Conservation (phyloP, 2,888 invertebrate genomes). For the Dasysyrphus tricinctus region DNA sequence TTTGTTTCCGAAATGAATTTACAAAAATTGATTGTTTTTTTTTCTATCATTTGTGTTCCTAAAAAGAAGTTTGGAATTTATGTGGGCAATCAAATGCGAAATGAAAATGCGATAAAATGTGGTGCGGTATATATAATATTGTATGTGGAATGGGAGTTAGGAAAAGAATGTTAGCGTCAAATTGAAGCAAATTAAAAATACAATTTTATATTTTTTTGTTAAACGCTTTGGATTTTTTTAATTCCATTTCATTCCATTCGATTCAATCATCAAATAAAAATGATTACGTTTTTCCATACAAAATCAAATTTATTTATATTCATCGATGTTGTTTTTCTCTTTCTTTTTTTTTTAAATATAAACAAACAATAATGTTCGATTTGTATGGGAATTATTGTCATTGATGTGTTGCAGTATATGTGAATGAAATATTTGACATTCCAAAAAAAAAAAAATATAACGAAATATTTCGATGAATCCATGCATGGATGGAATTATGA, state of each 20-base stretch:
- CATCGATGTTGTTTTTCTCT: neutral
- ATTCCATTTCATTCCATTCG: conserved; percentile 30
- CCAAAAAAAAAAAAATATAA: conserved; percentile 45
- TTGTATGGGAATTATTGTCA: neutral
- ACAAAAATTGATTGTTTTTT: conserved; percentile 3
- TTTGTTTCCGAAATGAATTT: conserved; percentile 49
- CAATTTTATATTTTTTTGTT: conserved; percentile 11
- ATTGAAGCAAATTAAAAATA: conserved; percentile 58
- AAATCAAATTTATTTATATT: conserved; percentile 53
- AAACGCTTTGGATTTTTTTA: conserved; percentile 26
- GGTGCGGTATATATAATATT: neutral
- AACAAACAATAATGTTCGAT: neutral
- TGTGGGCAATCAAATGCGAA: conserved; percentile 44
- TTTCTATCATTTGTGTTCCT: conserved; percentile 21
- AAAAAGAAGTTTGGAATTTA: conserved; percentile 54
- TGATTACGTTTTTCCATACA: conserved; percentile 8
- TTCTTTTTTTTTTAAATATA: neutral
- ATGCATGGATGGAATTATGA: conserved; percentile 58
- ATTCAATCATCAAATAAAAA: conserved; percentile 37
- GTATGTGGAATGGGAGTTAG: neutral
- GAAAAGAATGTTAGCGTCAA: conserved; percentile 22
- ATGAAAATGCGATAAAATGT: conserved; percentile 17
- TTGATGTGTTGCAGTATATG: neutral
- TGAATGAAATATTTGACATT: conserved; percentile 58
- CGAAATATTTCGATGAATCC: conserved; percentile 33